A percentile compares a stretch with the other conserved stretches of the same genome.
Evolutionary conservation across 1,140 invertebrate species (phyloP).

Genomic region (Magallana angulata): DNA sequence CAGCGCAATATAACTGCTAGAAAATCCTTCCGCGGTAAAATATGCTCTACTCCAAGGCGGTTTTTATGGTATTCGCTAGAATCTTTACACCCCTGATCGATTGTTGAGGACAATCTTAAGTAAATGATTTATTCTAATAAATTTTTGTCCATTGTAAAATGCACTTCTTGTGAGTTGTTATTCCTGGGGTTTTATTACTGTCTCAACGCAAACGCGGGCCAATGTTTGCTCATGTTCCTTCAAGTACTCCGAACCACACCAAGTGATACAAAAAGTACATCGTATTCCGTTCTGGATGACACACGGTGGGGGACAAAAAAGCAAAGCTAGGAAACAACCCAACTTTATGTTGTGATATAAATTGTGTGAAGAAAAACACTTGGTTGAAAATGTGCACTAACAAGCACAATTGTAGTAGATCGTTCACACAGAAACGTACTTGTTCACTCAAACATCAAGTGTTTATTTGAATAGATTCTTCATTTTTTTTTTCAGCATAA

Average conservation of each 20-base stretch:
- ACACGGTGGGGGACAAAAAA: not conserved
- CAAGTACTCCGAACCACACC: slow-evolving; percentile 8
- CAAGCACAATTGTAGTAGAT: too few relatives aligned
- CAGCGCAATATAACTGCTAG: slow-evolving; percentile 56
- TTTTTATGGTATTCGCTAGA: slow-evolving; percentile 28
- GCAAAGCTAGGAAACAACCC: not conserved
- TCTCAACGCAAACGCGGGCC: slow-evolving; percentile 12
- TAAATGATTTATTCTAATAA: slow-evolving; percentile 52
- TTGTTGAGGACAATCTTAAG: slow-evolving; percentile 44
- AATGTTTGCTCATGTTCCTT: not conserved
- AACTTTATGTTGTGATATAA: too few relatives aligned
- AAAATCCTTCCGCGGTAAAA: slow-evolving; percentile 47
- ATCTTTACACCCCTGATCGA: slow-evolving; percentile 44
- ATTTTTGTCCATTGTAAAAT: slow-evolving; percentile 40
- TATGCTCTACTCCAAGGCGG: slow-evolving; percentile 40
- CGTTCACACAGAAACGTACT: too few relatives aligned
- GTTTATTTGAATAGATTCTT: too few relatives aligned
- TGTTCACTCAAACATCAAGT: too few relatives aligned
- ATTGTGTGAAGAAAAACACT: too few relatives aligned
- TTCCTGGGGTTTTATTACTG: slow-evolving; percentile 23
- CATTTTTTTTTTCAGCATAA: too few relatives aligned
- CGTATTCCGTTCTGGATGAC: not conserved
- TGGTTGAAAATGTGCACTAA: too few relatives aligned
- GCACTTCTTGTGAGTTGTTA: not conserved
- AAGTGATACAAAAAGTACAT: slow-evolving; percentile 8